A percentile compares a stretch with the other conserved stretches of the same genome.
Evolutionary conservation across 2,888 invertebrate species (phyloP).

Genomic region (Tholera decimalis): DNA sequence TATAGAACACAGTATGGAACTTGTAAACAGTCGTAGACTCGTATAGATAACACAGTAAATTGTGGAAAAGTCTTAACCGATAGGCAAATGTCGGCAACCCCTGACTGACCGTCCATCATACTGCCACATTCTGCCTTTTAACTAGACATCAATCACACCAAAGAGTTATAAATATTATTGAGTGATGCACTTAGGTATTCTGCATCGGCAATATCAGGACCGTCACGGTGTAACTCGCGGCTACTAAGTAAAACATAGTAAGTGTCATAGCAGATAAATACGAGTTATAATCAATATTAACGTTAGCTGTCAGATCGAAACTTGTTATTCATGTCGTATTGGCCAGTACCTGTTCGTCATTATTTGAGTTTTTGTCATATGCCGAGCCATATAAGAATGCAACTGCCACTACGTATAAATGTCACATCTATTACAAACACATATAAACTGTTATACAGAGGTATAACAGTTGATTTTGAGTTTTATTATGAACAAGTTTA

Average conservation of each 20-base stretch:
- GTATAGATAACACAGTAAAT: constrained; percentile 54
- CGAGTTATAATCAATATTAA: constrained; percentile 23
- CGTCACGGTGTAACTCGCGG: constrained; percentile 14
- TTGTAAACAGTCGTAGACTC: constrained; percentile 52
- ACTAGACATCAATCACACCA: constrained; percentile 57
- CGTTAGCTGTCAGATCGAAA: constrained; percentile 12
- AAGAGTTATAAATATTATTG: constrained; percentile 51
- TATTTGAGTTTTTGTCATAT: constrained; percentile 1
- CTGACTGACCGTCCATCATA: constrained; percentile 59
- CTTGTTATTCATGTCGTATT: constrained; percentile 4
- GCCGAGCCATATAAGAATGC: background rate
- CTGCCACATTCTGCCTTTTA: constrained; percentile 54
- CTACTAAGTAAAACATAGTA: constrained; percentile 34
- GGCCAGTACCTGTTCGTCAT: constrained; percentile 8
- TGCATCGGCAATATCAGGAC: constrained; percentile 37
- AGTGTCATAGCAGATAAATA: constrained; percentile 25
- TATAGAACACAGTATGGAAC: constrained; percentile 38
- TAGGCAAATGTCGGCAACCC: constrained; percentile 65
- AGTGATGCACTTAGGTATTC: constrained; percentile 40
- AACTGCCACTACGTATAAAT: constrained; percentile 12
- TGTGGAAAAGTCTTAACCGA: constrained; percentile 64
- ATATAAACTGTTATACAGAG: constrained; percentile 24
- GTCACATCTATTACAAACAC: constrained; percentile 26
- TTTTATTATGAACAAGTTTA: no score
- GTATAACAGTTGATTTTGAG: no score